phyloP scores from a whole-genome alignment of 2,113 vertebrate species.

The Trogon surrucura region DNA sequence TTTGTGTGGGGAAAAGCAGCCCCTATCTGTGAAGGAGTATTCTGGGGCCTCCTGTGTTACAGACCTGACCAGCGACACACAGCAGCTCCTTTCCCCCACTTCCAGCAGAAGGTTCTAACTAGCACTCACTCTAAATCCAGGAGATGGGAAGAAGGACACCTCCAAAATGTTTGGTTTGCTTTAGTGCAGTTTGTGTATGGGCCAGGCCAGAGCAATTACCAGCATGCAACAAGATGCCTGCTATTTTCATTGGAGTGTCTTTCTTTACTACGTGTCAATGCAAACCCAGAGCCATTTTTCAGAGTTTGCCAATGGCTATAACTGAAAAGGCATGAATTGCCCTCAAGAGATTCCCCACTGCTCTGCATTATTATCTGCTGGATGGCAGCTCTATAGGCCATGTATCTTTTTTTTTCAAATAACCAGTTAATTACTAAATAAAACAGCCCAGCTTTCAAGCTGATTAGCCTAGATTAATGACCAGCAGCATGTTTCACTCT shows the following conservation, averaged over 20 bases:
- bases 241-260: constrained; percentile 58
- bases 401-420: constrained; percentile 85
- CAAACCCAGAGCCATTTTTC: constrained; percentile 77
- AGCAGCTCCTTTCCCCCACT: not conserved
- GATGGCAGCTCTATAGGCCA: constrained; percentile 79
- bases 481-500: constrained; percentile 85
- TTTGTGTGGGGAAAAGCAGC: not conserved
- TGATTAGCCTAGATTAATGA: constrained; percentile 96
- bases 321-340: constrained; percentile 75
- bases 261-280: constrained; percentile 71
- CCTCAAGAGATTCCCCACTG: constrained; percentile 73
- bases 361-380: constrained; percentile 74
- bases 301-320: constrained; percentile 70
- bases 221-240: constrained; percentile 18
- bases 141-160: not conserved
- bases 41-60: not conserved
- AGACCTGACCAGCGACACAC: fast-evolving
- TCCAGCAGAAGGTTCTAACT: not conserved
- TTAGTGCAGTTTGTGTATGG: not conserved
- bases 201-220: constrained; percentile 59
- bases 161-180: not conserved
- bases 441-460: constrained; percentile 86
- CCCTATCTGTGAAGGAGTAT: not conserved
- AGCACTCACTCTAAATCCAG: not conserved
- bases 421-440: constrained; percentile 94